These are phyloP conservation scores for Macropodus opercularis DNA, from an alignment of 2,797 vertebrate species.

Conservation along the genomic window DNA sequence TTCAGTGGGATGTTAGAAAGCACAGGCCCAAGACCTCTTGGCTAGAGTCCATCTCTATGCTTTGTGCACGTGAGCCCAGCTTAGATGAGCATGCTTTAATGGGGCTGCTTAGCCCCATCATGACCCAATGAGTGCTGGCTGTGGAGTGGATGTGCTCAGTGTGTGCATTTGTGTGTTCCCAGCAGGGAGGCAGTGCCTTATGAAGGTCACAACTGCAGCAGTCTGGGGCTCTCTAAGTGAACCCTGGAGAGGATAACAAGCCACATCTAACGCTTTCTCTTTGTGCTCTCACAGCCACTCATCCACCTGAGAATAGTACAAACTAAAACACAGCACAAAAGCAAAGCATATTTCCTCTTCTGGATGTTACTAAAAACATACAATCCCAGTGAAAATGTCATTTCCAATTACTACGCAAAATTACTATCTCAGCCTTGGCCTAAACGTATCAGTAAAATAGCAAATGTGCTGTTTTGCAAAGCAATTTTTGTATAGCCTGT, in stretches of 20 bases:
- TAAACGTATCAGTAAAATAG: conserved; percentile 53
- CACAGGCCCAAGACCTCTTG: conserved; percentile 63
- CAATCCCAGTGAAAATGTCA: conserved; percentile 27
- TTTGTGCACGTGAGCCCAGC: conserved; percentile 79
- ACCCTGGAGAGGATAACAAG: conserved; percentile 81
- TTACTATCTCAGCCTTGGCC: conserved; percentile 51
- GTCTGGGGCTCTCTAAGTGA: conserved; percentile 81
- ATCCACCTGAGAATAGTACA: conserved; percentile 65
- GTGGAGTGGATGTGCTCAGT: conserved; percentile 79
- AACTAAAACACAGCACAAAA: conserved; percentile 56
- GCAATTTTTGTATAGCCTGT: conserved; percentile 58
- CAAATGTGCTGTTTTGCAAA: conserved; percentile 69
- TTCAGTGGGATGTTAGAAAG: conserved; percentile 44
- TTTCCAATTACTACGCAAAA: conserved; percentile 59
- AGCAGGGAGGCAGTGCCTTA: conserved; percentile 82
- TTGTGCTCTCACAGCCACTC: conserved; percentile 72
- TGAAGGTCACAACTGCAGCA: conserved; percentile 85
- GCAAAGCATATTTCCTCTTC: conserved; percentile 36
- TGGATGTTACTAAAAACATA: conserved; percentile 14
- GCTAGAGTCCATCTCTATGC: conserved; percentile 74
- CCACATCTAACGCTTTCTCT: conserved; percentile 69
- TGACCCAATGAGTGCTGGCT: conserved; percentile 84
- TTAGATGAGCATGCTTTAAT: conserved; percentile 84
- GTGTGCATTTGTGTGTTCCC: conserved; percentile 72
- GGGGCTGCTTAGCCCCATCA: conserved; percentile 85